Percentiles rank a stretch among this genome's conserved stretches.
These are phyloP conservation scores for Galerucella calmariensis DNA, from an alignment of 2,888 invertebrate species.

Conservation along the genomic window DNA sequence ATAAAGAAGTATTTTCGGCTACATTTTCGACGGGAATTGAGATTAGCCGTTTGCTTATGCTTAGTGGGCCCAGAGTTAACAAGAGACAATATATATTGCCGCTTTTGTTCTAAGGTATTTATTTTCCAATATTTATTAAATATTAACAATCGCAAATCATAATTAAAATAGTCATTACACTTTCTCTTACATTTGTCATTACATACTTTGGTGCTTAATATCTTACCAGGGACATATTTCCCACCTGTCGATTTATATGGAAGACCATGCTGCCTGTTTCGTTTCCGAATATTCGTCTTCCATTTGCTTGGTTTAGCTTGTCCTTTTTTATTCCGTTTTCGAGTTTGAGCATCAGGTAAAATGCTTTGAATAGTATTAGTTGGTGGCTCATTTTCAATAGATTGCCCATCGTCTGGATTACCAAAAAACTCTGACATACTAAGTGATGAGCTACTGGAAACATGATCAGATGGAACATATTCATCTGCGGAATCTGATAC, in stretches of 20 bases:
- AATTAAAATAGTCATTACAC: neutral
- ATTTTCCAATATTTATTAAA: neutral
- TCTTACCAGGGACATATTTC: neutral
- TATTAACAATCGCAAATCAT: too few species aligned
- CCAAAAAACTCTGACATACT: neutral
- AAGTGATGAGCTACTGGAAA: neutral
- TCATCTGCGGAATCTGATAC: neutral
- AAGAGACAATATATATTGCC: neutral
- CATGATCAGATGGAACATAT: neutral
- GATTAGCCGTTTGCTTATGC: neutral
- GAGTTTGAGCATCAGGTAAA: neutral
- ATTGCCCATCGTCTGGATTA: neutral
- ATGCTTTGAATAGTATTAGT: neutral
- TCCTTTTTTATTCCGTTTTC: neutral
- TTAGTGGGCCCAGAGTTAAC: constrained; percentile 2
- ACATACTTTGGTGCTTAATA: neutral
- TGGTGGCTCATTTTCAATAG: neutral
- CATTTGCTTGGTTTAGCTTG: neutral
- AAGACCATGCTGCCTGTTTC: neutral
- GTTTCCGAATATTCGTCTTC: neutral
- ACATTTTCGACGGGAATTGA: constrained; percentile 4
- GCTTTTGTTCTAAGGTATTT: constrained; percentile 4
- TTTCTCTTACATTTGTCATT: neutral
- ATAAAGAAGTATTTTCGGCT: constrained; percentile 2
- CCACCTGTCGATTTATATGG: constrained; percentile 2